These are phyloP conservation scores for Drosophila orena DNA, from an alignment of 1,140 invertebrate genomes.

Conservation along the genomic window DNA sequence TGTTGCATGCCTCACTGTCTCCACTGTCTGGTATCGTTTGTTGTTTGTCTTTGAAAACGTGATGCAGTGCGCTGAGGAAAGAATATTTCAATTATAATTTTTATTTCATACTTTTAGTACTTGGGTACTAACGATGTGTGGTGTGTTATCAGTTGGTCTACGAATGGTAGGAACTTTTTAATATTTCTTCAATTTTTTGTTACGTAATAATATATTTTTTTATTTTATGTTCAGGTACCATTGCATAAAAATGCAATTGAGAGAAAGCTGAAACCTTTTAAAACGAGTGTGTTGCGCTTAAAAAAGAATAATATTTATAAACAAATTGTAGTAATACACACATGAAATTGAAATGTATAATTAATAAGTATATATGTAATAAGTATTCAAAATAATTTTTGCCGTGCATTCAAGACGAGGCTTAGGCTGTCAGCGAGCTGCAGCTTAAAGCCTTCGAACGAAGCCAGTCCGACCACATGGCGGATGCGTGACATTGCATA, in stretches of 20 bases:
- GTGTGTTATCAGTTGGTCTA: no score
- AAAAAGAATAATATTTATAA: no score
- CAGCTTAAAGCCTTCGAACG: constrained; percentile 67
- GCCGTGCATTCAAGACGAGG: constrained; percentile 11
- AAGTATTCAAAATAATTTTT: not conserved
- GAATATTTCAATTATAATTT: not conserved
- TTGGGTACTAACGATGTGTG: no score
- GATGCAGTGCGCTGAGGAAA: constrained; percentile 17
- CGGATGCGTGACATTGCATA: constrained; percentile 70
- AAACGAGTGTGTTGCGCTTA: no score
- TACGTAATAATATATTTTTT: no score
- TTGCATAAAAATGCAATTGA: no score
- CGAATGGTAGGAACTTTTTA: no score
- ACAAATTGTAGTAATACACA: no score
- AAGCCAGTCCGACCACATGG: constrained; percentile 56
- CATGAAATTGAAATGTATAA: no score
- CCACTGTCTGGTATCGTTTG: constrained; percentile 48
- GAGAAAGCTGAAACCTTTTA: no score
- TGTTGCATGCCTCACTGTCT: constrained; percentile 44
- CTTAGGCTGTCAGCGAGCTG: constrained; percentile 64
- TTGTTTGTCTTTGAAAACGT: constrained; percentile 47
- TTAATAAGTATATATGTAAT: not conserved
- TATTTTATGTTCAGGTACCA: no score
- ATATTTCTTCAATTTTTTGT: no score
- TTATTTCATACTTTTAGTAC: not conserved